Evolutionary conservation across 2,888 invertebrate genomes (phyloP).

Genomic region (Cephus nigrinus): DNA sequence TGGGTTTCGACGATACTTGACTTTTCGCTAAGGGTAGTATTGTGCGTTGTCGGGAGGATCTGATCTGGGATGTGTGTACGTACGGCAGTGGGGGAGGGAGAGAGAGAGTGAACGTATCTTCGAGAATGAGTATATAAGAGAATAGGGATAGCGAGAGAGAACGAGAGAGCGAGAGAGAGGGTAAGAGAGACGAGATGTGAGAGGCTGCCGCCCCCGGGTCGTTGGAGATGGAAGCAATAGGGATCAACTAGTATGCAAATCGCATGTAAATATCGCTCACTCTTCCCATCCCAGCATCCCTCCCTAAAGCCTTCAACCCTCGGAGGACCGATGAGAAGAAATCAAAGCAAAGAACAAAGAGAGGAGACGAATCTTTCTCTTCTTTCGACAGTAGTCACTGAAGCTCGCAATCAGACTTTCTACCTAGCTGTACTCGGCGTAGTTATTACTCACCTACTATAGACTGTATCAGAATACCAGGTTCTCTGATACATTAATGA

Average conservation of each 20-base stretch:
- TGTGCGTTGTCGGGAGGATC: no score
- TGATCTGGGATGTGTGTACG: no score
- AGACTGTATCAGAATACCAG: no score
- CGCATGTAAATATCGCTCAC: slow-evolving; percentile 66
- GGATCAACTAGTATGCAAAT: slow-evolving; percentile 68
- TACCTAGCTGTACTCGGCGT: no score
- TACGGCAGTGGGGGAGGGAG: slow-evolving; percentile 22
- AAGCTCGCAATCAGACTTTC: no score
- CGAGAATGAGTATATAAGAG: no score
- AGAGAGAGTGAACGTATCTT: slow-evolving; percentile 26
- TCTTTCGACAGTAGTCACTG: no score
- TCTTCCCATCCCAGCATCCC: slow-evolving; percentile 49
- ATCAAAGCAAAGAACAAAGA: slow-evolving; percentile 63
- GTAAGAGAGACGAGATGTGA: slow-evolving; percentile 40
- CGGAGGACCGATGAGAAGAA: slow-evolving; percentile 53
- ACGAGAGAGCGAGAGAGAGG: slow-evolving; percentile 37
- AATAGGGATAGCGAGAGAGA: slow-evolving; percentile 26
- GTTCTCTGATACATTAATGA: no score
- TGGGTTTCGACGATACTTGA: no score
- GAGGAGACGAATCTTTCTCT: slow-evolving; percentile 49
- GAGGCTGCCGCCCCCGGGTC: slow-evolving; percentile 58
- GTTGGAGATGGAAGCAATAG: slow-evolving; percentile 67
- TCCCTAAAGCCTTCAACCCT: slow-evolving; percentile 39
- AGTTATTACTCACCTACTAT: no score
- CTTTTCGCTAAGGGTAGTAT: no score